phyloP scores from a whole-genome alignment of 2,888 invertebrate genomes.

The Perizoma flavofasciatum region DNA sequence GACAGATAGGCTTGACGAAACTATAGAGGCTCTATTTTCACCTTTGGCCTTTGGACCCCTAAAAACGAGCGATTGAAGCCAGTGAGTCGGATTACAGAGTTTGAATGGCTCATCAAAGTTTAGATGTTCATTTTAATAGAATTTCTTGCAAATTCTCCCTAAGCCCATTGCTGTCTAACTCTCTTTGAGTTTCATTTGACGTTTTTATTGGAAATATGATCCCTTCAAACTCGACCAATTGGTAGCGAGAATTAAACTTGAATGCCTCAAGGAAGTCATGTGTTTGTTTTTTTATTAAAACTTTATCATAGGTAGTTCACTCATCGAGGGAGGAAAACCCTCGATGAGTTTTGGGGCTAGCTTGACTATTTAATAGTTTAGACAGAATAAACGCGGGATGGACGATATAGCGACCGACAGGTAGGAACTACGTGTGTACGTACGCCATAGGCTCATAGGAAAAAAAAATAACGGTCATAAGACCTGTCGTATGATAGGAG shows the following conservation, averaged over 20 bases:
- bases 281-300: not conserved
- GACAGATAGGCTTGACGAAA: not conserved
- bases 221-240: conserved; percentile 3
- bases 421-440: too few relatives aligned
- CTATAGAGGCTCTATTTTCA: too few relatives aligned
- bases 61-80: conserved; percentile 12
- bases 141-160: conserved; percentile 50
- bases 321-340: too few relatives aligned
- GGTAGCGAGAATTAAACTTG: conserved; percentile 5
- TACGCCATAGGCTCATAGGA: too few relatives aligned
- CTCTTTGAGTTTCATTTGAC: conserved; percentile 44
- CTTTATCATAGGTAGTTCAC: not conserved
- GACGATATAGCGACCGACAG: too few relatives aligned
- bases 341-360: too few relatives aligned
- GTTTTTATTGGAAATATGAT: conserved; percentile 34
- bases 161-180: conserved; percentile 43
- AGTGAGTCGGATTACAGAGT: conserved; percentile 27
- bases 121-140: conserved; percentile 60
- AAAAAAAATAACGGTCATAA: too few relatives aligned
- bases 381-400: too few relatives aligned
- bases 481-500: too few relatives aligned
- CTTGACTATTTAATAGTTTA: too few relatives aligned
- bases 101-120: conserved; percentile 53
- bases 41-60: too few relatives aligned
- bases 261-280: conserved; percentile 6